A percentile compares a stretch with the other conserved stretches of the same genome.
These are phyloP conservation scores for Colaptes auratus DNA, from an alignment of 2,113 vertebrate genomes.

Conservation along the genomic window DNA sequence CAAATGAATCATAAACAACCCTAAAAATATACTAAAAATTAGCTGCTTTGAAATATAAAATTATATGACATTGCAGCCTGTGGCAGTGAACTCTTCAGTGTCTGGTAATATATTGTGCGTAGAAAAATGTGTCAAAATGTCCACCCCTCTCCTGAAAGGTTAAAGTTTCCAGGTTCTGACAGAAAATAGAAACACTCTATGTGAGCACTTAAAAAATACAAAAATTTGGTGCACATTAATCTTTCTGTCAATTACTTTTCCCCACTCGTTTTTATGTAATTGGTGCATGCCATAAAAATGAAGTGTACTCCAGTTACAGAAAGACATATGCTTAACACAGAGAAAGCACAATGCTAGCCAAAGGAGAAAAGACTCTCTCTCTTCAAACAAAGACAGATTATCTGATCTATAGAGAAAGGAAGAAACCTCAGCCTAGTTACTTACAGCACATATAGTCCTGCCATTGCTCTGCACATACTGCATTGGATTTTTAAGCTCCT, in stretches of 20 bases:
- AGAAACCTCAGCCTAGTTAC: not conserved
- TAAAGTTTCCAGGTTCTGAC: not conserved
- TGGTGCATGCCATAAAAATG: not conserved
- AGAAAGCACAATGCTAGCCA: not conserved
- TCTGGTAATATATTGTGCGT: not conserved
- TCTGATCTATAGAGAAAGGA: not conserved
- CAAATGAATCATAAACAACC: fast-evolving
- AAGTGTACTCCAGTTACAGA: not conserved
- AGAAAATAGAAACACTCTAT: not conserved
- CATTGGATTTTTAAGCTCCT: not conserved
- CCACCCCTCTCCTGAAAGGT: not conserved
- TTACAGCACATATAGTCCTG: not conserved
- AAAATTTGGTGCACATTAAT: not conserved
- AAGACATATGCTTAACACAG: not conserved
- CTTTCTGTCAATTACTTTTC: not conserved
- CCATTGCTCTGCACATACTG: not conserved
- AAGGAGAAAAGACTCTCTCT: not conserved
- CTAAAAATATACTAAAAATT: not conserved
- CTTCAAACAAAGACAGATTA: not conserved
- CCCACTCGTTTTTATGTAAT: not conserved
- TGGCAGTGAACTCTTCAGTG: not conserved
- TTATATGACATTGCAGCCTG: not conserved
- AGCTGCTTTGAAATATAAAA: not conserved
- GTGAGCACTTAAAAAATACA: not conserved
- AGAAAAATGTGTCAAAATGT: not conserved